Evolutionary conservation across 92 coral and sea anemone genomes (phyloP), one percentile per base, ranked within the genome.

Genomic region (Paramuricea clavata): DNA sequence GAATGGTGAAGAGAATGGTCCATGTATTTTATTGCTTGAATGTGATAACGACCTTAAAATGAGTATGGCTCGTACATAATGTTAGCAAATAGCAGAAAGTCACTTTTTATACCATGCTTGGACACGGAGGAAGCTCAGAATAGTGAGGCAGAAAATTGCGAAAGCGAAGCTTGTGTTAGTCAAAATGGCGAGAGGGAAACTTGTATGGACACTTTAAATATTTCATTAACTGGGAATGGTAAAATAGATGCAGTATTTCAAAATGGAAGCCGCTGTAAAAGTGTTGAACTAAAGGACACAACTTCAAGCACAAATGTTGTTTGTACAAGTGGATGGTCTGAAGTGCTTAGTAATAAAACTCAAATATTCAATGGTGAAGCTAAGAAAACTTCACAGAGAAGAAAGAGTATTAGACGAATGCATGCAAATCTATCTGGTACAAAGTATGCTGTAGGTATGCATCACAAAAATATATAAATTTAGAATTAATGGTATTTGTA

Each of bases 371-470:
- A 31, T 65, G 41, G 39, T 5, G 19, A 28, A 65, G 12, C 19
- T 65, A 31, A 11, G 22, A 65, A 65, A 65, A 54, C 62, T 2
- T 6, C 76, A 77, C 47, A 82, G 35, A 34, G 73, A 15, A 83
- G 90, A 79, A 94, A 88, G 78, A 90, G 89, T 47, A 12, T 19
- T 23, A 59, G 60, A 61, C 92, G 94, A 41, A 89, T 96, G 9
- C 89, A 93, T 15, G 99, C 98, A 15, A 96, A 96, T 78, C 86
- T 96, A 12, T 81, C 98, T 36, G 98, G 91, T 50, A 96, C 99
- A 41, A 96, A 96, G 41, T 96, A 96, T 81, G 94, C 90, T 61
- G 90, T 96, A 50, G 99, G 99, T 96, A 85, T 86, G 99, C 49
- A n/a, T n/a, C n/a, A n/a, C 32, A 32, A 25, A 67, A 67, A 67